Base-by-base conservation (phyloP, 2,113 vertebrate genomes). In the Gopherus evgoodei region DNA sequence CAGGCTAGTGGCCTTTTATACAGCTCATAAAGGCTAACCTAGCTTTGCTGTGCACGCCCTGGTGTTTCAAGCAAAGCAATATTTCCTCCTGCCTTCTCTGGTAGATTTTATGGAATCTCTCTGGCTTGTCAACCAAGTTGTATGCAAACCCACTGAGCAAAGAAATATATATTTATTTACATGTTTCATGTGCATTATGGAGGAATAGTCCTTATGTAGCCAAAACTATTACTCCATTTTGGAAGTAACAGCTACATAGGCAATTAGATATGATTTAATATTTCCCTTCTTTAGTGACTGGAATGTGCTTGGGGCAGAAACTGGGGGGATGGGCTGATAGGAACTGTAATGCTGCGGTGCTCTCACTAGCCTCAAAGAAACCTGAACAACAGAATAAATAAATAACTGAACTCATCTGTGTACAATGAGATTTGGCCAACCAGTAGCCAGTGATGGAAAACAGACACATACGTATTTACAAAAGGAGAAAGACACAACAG, bases 221-320 rank as follows among this genome's bases (percentile, higher is more conserved):
- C 90, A 91, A 97, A 96, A 49, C 94, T 86, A 44, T 90, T 59
- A 79, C 72, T 89, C 89, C 5, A 95, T 11, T 87, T 82, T 94
- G 96, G 84, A 87, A 78, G 90, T 93, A 83, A 90, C 53, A 87
- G 47, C 80, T 94, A 80, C 27, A 88, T 19, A 91, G 94, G 90
- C 78, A 38, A 83, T 0, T 94, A 83, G 91, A 93, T 78, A 84
- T 0, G 14, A 96, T 91, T 96, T 93, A n/a, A 11, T 93, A 83
- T 94, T 92, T 97, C 90, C 91, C 96, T 95, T 96, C 90, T 95
- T 17, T 85, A 93, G 90, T 88, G 94, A 96, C 95, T 76, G 96
- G 96, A 97, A 96, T 87, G 93, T 97, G 96, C 94, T 97, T 96
- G 92, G 76, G 89, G 85, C 62, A 91, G 83, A 76, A 84, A 1